Conservation (phyloP, 2,888 invertebrate species). For the Drosophila cognata region DNA sequence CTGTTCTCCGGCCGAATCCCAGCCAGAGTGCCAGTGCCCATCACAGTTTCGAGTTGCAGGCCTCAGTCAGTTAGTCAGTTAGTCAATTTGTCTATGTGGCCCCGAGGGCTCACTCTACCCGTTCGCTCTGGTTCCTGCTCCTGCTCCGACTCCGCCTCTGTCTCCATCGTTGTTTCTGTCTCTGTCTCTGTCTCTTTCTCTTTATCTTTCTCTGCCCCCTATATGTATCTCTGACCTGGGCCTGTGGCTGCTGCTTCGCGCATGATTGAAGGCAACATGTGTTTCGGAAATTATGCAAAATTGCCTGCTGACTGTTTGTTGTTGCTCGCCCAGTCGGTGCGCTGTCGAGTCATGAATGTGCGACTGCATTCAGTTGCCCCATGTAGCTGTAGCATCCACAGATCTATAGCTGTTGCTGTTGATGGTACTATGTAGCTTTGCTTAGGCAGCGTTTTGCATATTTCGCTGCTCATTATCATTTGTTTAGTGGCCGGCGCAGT, state of each 20-base stretch:
- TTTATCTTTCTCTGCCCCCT: neutral
- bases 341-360: conserved; percentile 37
- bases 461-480: conserved; percentile 77
- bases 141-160: conserved; percentile 17
- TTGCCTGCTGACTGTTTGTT: conserved; percentile 61
- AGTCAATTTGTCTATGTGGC: conserved; percentile 79
- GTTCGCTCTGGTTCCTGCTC: conserved; percentile 15
- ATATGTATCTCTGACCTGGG: conserved; percentile 26
- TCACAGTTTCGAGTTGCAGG: conserved; percentile 22
- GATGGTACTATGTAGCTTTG: conserved; percentile 28
- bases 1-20: neutral
- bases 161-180: conserved; percentile 3
- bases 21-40: conserved; percentile 17
- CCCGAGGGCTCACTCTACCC: conserved; percentile 57
- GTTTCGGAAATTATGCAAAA: conserved; percentile 82
- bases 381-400: conserved; percentile 24
- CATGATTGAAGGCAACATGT: conserved; percentile 83
- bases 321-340: conserved; percentile 15
- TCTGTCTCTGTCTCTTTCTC: conserved; percentile 6
- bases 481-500: conserved; percentile 71
- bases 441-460: conserved; percentile 66
- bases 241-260: conserved; percentile 60
- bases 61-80: conserved; percentile 64
- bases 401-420: conserved; percentile 6
- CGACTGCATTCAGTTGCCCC: conserved; percentile 30